A percentile compares a stretch with the other conserved stretches of the same genome.
Evolutionary conservation across 2,797 vertebrate species (phyloP).

Genomic region (Percopsis omiscomaycus): DNA sequence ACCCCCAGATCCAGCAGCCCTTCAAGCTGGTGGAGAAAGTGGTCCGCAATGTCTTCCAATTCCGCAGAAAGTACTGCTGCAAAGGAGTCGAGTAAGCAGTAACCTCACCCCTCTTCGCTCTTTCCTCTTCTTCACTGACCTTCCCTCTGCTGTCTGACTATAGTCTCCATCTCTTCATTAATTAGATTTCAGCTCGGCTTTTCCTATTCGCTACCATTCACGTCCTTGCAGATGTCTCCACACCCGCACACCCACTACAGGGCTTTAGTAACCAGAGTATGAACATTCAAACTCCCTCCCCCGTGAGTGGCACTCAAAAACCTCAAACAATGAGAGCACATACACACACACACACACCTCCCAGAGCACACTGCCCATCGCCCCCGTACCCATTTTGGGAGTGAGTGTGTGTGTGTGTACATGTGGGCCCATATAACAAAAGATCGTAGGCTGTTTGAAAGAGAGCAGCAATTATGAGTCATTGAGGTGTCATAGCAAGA

Average conservation of each 20-base stretch:
- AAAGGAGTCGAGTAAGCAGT: conserved; percentile 86
- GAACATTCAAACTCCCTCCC: conserved; percentile 18
- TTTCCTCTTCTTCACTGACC: conserved; percentile 18
- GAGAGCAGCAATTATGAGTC: conserved; percentile 78
- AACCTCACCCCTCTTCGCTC: background rate
- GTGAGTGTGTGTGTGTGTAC: too few species aligned
- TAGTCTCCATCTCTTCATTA: conserved; percentile 40
- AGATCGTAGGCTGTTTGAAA: conserved; percentile 56
- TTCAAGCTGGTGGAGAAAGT: conserved; percentile 93
- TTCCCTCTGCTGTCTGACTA: conserved; percentile 35
- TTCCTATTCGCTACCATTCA: background rate
- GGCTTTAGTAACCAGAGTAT: conserved; percentile 27
- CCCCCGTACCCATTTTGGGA: conserved; percentile 54
- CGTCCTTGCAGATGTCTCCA: background rate
- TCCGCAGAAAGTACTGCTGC: conserved; percentile 90
- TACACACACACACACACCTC: conserved; percentile 42
- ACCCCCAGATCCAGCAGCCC: conserved; percentile 90
- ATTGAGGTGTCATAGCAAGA: conserved; percentile 67
- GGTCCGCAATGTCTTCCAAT: conserved; percentile 88
- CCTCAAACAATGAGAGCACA: conserved; percentile 9
- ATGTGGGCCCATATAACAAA: conserved; percentile 66
- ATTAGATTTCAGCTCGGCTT: conserved; percentile 34
- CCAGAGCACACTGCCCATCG: conserved; percentile 44
- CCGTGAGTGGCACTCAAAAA: conserved; percentile 30
- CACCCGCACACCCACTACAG: conserved; percentile 10